phyloP scores from a whole-genome alignment of 2,797 vertebrate species.

The Echeneis naucrates region DNA sequence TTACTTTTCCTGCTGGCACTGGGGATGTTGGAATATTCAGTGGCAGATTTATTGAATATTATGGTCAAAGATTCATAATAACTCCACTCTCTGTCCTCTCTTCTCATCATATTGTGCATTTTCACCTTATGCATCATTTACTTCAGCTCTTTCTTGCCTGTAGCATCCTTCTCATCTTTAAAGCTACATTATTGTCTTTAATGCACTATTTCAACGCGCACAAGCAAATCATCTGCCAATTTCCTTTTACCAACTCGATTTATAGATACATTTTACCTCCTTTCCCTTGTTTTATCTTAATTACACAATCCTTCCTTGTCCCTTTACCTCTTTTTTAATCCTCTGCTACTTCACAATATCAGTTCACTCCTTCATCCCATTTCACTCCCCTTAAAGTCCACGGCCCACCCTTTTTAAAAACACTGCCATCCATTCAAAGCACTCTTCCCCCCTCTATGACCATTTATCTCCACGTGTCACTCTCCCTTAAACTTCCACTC shows the following conservation, averaged over 20 bases:
- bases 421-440: conserved; percentile 27
- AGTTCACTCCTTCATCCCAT: conserved; percentile 17
- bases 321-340: background rate
- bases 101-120: conserved; percentile 19
- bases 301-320: conserved; percentile 6
- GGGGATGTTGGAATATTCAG: background rate
- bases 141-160: background rate
- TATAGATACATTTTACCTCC: conserved; percentile 26
- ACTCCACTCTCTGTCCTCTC: background rate
- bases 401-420: conserved; percentile 31
- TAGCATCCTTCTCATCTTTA: conserved; percentile 13
- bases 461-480: conserved; percentile 42
- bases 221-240: conserved; percentile 25
- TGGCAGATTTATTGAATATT: no score
- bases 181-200: conserved; percentile 3
- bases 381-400: conserved; percentile 13
- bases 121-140: conserved; percentile 36
- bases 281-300: conserved; percentile 26
- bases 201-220: background rate
- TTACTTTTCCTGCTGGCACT: background rate
- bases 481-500: no score
- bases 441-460: conserved; percentile 26
- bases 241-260: background rate
- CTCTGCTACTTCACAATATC: conserved; percentile 6
- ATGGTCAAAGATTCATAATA: background rate